phyloP scores from a whole-genome alignment of 2,113 vertebrate species.

The Hystrix cristata region DNA sequence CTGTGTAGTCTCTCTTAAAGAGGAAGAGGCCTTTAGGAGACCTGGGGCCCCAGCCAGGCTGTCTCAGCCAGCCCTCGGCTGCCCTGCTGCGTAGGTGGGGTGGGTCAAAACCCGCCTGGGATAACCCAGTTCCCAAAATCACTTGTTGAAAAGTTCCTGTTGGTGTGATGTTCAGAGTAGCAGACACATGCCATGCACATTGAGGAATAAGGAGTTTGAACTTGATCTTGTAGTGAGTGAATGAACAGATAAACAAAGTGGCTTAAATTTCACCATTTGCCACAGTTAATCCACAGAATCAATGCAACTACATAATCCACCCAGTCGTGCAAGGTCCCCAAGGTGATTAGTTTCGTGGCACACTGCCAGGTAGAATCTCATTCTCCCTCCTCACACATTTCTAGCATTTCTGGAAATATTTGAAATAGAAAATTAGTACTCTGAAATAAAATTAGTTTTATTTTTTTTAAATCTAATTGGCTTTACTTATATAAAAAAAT shows the following conservation, averaged over 20 bases:
- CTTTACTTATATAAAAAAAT: background rate
- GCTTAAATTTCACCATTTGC: conserved; percentile 66
- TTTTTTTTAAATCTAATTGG: background rate
- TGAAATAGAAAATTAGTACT: conserved; percentile 37
- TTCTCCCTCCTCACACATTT: conserved; percentile 1
- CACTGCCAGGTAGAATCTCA: background rate
- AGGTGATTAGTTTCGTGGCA: conserved; percentile 65
- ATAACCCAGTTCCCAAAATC: background rate
- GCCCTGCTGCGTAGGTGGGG: background rate
- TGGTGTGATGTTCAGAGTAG: background rate
- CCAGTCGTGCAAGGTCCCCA: conserved; percentile 4
- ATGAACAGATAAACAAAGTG: conserved; percentile 49
- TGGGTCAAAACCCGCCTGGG: background rate
- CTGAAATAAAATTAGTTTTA: background rate
- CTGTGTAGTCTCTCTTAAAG: background rate
- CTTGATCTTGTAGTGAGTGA: conserved; percentile 31
- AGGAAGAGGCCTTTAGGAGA: background rate
- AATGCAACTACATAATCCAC: conserved; percentile 48
- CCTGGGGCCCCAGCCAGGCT: background rate
- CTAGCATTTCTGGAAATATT: conserved; percentile 38
- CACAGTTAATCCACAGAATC: conserved; percentile 70
- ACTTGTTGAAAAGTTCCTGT: background rate
- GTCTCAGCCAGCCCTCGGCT: background rate
- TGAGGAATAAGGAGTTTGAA: conserved; percentile 51
- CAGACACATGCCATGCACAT: background rate